phyloP scores from a whole-genome alignment of 2,797 vertebrate species.

The Spheniscus humboldti region DNA sequence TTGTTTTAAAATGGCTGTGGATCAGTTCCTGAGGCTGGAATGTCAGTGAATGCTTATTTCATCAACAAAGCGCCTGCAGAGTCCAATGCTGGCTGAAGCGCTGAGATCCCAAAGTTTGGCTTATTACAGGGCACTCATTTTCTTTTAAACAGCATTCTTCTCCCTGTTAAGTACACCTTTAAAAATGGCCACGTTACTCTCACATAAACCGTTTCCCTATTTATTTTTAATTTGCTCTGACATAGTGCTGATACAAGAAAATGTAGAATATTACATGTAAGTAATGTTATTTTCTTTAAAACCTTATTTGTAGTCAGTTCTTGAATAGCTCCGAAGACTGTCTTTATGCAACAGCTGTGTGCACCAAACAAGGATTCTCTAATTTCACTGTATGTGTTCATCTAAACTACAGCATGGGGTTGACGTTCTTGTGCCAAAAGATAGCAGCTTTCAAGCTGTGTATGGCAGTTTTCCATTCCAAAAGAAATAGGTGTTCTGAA shows the following conservation, averaged over 20 bases:
- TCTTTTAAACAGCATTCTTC: not conserved
- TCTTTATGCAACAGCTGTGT: not conserved
- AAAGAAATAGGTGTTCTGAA: not conserved
- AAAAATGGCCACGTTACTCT: not conserved
- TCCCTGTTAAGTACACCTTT: not conserved
- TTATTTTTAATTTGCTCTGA: not conserved
- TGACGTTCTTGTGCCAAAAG: not conserved
- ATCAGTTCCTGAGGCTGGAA: slow-evolving; percentile 9
- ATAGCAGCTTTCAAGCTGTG: not conserved
- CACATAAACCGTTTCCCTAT: not conserved
- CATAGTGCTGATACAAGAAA: not conserved
- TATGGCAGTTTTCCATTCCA: not conserved
- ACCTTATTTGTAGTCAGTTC: not conserved
- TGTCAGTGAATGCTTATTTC: not conserved
- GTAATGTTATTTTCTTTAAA: not conserved
- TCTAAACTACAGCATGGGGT: not conserved
- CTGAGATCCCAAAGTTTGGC: not conserved
- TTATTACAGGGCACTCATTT: not conserved
- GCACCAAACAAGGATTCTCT: not conserved
- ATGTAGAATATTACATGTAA: not conserved
- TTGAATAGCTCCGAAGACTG: not conserved
- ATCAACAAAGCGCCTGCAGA: slow-evolving; percentile 1
- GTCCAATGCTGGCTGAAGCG: not conserved
- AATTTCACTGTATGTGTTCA: not conserved
- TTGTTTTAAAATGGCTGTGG: slow-evolving; percentile 40